phyloP scores from a whole-genome alignment of 2,888 invertebrate species.

The Cosmorhoe ocellata region DNA sequence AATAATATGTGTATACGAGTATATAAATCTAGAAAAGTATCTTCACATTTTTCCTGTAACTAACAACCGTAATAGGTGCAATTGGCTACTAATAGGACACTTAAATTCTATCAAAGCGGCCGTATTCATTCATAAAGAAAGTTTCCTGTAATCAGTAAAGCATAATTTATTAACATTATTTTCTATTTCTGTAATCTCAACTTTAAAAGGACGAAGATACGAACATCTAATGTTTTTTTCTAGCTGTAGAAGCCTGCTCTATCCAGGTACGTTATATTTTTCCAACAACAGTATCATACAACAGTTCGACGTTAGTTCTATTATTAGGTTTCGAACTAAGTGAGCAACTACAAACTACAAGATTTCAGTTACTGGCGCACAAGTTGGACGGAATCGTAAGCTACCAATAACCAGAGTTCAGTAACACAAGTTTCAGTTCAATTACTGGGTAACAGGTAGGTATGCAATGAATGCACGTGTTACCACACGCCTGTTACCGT shows the following conservation, averaged over 20 bases:
- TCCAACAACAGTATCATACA: slow-evolving; percentile 16
- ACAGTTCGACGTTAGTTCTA: slow-evolving; percentile 6
- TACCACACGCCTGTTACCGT: slow-evolving; percentile 10
- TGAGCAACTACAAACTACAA: slow-evolving; percentile 45
- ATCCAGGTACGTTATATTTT: background rate
- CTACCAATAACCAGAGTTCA: slow-evolving; percentile 46
- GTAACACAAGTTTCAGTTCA: slow-evolving; percentile 35
- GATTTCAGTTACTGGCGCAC: slow-evolving; percentile 45
- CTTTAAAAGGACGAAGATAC: no score
- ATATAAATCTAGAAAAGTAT: no score
- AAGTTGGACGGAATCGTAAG: slow-evolving; percentile 51
- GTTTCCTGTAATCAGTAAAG: no score
- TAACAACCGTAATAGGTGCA: no score
- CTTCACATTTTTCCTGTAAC: no score
- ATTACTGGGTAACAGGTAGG: slow-evolving; percentile 27
- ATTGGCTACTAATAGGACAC: no score
- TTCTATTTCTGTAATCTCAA: no score
- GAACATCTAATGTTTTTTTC: no score
- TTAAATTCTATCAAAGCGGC: no score
- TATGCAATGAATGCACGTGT: slow-evolving; percentile 16
- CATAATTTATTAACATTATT: no score
- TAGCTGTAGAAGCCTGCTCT: background rate
- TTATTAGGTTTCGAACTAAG: slow-evolving; percentile 35
- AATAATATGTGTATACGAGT: no score
- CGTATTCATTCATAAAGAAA: no score